Evolutionary conservation across 2,797 vertebrate species (phyloP).

Genomic region (Phrynocephalus vlangalii): DNA sequence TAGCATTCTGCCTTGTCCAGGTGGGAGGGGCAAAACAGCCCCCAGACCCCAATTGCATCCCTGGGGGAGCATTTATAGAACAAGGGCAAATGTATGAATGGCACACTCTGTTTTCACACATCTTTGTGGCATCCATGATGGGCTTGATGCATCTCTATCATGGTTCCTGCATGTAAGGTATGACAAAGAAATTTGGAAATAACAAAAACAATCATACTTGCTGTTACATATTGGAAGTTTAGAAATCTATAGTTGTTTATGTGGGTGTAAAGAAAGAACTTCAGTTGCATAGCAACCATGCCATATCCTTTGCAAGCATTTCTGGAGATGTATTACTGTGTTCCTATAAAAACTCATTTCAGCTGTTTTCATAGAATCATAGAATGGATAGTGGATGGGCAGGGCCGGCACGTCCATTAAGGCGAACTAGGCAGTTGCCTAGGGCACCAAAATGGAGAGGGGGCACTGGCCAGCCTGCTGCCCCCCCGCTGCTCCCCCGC

Average conservation of each 20-base stretch:
- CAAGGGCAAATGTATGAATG: not conserved
- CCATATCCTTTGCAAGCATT: not conserved
- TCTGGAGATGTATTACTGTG: not conserved
- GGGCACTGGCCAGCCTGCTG: too few relatives aligned
- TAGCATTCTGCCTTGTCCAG: too few relatives aligned
- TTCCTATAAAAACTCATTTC: not conserved
- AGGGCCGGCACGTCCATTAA: too few relatives aligned
- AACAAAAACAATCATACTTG: not conserved
- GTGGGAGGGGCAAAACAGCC: too few relatives aligned
- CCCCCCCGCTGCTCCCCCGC: too few relatives aligned
- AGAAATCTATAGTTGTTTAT: not conserved
- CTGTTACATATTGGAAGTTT: not conserved
- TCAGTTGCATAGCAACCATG: not conserved
- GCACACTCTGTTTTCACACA: not conserved
- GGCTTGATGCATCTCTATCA: not conserved
- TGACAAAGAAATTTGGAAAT: not conserved
- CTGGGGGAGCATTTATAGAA: not conserved
- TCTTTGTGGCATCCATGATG: not conserved
- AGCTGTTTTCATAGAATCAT: not conserved
- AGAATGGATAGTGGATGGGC: too few relatives aligned
- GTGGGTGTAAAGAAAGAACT: not conserved
- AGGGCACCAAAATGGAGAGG: too few relatives aligned
- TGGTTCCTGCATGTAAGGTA: not conserved
- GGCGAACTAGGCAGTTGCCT: too few relatives aligned
- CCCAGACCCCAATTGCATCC: too few relatives aligned